Percentiles rank a stretch among this genome's conserved stretches.
phyloP scores from a whole-genome alignment of 2,888 invertebrate genomes.

The Congeria kusceri region DNA sequence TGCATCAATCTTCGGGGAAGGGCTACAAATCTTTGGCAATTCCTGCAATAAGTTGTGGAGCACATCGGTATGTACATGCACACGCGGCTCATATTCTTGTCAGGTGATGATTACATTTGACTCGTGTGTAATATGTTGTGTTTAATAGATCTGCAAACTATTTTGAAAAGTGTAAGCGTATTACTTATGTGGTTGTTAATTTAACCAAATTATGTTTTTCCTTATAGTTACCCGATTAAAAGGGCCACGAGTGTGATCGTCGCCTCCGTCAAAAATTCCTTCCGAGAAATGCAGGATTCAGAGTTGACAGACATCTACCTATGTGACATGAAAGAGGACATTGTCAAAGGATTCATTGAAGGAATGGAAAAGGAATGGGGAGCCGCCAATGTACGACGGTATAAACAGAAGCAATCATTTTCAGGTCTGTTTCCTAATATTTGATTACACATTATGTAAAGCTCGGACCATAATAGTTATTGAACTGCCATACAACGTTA shows the following conservation, averaged over 20 bases:
- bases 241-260: slow-evolving; percentile 44
- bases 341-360: slow-evolving; percentile 52
- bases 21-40: slow-evolving; percentile 66
- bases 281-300: slow-evolving; percentile 47
- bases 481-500: too few species aligned
- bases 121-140: too few species aligned
- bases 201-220: too few species aligned
- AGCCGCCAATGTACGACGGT: neutral
- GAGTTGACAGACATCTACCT: slow-evolving; percentile 53
- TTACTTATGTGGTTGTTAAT: too few species aligned
- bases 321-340: slow-evolving; percentile 58
- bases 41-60: slow-evolving; percentile 75
- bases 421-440: neutral
- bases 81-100: too few species aligned
- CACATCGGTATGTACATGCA: slow-evolving; percentile 10
- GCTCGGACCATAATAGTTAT: too few species aligned
- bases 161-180: too few species aligned
- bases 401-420: too few species aligned
- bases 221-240: slow-evolving; percentile 29
- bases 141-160: too few species aligned
- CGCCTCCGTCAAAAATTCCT: slow-evolving; percentile 52
- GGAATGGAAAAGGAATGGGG: slow-evolving; percentile 40
- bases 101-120: too few species aligned
- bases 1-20: slow-evolving; percentile 46
- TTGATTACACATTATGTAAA: too few species aligned